These are phyloP conservation scores for Latrodectus hesperus DNA, from an alignment of 2,888 invertebrate species.

Conservation along the genomic window DNA sequence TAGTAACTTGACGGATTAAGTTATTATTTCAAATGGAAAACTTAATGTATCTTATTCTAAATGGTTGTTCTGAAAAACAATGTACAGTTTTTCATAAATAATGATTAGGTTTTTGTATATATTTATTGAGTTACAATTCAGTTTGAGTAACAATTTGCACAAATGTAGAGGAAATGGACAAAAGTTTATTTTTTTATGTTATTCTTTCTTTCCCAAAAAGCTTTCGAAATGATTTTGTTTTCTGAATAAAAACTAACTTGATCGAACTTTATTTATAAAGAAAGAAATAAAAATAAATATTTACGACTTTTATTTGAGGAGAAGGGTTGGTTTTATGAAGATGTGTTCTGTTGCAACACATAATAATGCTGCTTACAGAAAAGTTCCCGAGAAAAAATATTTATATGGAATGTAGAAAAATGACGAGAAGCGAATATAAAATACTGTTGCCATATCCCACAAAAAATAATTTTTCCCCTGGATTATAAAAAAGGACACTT, in stretches of 20 bases:
- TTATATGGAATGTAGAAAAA: background rate
- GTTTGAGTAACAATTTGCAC: too few species aligned
- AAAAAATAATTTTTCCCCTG: background rate
- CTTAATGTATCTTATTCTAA: too few species aligned
- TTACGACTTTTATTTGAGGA: conserved; percentile 24
- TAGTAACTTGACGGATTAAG: too few species aligned
- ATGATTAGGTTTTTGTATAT: too few species aligned
- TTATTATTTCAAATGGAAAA: too few species aligned
- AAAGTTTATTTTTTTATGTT: too few species aligned
- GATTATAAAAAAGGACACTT: background rate
- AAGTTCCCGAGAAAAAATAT: background rate
- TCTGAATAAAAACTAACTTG: background rate
- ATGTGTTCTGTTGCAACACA: conserved; percentile 4
- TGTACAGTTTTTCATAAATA: too few species aligned
- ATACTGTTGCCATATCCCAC: background rate
- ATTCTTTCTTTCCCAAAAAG: background rate
- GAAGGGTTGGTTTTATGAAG: conserved; percentile 32
- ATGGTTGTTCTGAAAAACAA: too few species aligned
- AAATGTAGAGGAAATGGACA: too few species aligned
- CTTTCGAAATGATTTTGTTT: background rate
- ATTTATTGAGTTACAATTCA: too few species aligned
- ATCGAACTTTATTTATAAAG: conserved; percentile 43
- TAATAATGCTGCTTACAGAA: conserved; percentile 16
- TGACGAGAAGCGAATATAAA: background rate
- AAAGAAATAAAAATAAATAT: conserved; percentile 34